phyloP scores from a whole-genome alignment of 2,888 invertebrate species.

The Monoplex corrugatus region DNA sequence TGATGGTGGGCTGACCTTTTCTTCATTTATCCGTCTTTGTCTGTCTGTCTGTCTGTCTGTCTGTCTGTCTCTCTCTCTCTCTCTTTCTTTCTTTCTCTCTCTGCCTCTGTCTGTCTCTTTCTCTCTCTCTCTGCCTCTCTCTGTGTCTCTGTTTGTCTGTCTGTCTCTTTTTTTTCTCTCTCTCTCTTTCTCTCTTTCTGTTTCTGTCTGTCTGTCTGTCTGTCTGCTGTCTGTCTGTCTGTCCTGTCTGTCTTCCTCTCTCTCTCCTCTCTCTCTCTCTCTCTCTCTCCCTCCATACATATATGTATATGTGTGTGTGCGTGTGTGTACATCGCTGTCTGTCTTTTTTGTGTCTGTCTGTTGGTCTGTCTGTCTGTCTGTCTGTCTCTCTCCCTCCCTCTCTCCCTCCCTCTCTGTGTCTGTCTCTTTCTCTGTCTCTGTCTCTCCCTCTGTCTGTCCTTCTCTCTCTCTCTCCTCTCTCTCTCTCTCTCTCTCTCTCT shows the following conservation, averaged over 20 bases:
- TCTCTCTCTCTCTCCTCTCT: neutral
- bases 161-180: neutral
- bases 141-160: too few relatives aligned
- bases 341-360: neutral
- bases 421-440: neutral
- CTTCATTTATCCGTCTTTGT: too few relatives aligned
- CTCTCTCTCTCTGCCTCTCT: too few relatives aligned
- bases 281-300: neutral
- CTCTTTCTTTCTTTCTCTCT: too few relatives aligned
- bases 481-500: neutral
- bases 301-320: too few relatives aligned
- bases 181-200: slow-evolving; percentile 3
- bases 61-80: too few relatives aligned
- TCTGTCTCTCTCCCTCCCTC: neutral
- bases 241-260: neutral
- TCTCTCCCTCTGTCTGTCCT: neutral
- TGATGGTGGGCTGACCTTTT: slow-evolving; percentile 76
- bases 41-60: neutral
- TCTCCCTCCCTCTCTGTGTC: neutral
- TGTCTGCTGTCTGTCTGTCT: neutral
- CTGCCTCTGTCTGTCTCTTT: too few relatives aligned
- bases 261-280: slow-evolving; percentile 2
- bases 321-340: neutral
- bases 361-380: neutral
- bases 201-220: neutral